Evolutionary conservation across 1,140 invertebrate species (phyloP).

Genomic region (Aphaenogaster ashmeadi): DNA sequence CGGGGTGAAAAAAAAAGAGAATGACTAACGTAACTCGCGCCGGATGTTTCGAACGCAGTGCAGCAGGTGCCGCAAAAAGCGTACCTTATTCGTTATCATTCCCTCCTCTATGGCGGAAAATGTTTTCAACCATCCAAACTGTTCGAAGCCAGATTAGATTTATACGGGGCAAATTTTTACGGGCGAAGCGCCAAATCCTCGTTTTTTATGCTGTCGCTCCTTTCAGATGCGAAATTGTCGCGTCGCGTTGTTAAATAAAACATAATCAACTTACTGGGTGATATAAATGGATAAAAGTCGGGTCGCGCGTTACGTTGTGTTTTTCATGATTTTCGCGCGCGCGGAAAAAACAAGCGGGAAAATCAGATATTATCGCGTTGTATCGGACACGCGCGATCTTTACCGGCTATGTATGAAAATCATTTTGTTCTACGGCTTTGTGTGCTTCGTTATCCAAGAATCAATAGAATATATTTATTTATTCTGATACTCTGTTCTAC

Average conservation of each 20-base stretch:
- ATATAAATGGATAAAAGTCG: conserved; percentile 48
- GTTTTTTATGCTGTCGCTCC: conserved; percentile 33
- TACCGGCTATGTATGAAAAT: conserved; percentile 25
- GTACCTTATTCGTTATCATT: conserved; percentile 46
- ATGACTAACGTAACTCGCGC: conserved; percentile 34
- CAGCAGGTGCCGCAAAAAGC: conserved; percentile 42
- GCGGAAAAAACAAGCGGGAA: conserved; percentile 20
- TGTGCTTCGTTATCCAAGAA: conserved; percentile 14
- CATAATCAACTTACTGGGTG: conserved; percentile 35
- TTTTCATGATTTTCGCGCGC: conserved; percentile 19
- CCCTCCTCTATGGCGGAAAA: conserved; percentile 23
- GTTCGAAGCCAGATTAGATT: conserved; percentile 52
- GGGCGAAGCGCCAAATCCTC: conserved; percentile 8
- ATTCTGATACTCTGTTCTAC: neutral
- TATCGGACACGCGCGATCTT: conserved; percentile 9
- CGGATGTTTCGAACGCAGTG: conserved; percentile 38
- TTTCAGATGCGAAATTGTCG: conserved; percentile 46
- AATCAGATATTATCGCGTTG: conserved; percentile 27
- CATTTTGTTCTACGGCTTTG: conserved; percentile 1
- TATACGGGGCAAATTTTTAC: conserved; percentile 33
- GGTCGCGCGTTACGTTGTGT: neutral
- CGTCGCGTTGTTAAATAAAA: conserved; percentile 49
- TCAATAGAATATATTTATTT: conserved; percentile 43
- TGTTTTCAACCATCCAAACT: conserved; percentile 29
- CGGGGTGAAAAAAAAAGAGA: conserved; percentile 39